Conservation (phyloP, 92 coral and sea anemone species). For the Plumapathes pennacea region DNA sequence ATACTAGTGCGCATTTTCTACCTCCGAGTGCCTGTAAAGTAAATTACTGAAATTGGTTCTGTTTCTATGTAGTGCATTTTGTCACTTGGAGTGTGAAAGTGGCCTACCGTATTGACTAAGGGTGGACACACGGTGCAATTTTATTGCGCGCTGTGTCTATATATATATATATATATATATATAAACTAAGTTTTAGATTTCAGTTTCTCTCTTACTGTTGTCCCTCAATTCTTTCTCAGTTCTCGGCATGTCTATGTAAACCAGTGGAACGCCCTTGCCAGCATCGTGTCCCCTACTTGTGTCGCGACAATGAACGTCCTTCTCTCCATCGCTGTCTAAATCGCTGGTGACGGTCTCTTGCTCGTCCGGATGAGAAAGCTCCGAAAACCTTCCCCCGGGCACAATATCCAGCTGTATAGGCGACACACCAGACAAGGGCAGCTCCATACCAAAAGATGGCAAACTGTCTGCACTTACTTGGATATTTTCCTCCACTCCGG, state of each 20-base stretch:
- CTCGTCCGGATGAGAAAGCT: slow-evolving; percentile 10
- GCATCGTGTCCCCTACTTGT: background rate
- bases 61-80: no score
- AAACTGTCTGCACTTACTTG: slow-evolving; percentile 68
- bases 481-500: slow-evolving; percentile 41
- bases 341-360: slow-evolving; percentile 22
- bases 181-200: no score
- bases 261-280: background rate
- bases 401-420: slow-evolving; percentile 38
- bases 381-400: background rate
- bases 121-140: no score
- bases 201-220: no score
- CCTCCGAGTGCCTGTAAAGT: no score
- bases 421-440: slow-evolving; percentile 10
- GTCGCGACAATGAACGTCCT: background rate
- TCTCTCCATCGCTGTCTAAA: slow-evolving; percentile 2
- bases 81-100: no score
- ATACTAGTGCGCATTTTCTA: no score
- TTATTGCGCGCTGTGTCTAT: no score
- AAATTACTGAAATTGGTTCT: no score
- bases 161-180: no score
- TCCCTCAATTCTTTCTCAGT: no score
- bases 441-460: slow-evolving; percentile 15
- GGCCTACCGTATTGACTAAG: no score
- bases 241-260: slow-evolving; percentile 8